phyloP scores from a whole-genome alignment of 1,140 invertebrate species.

The Drosophila lacertosa region DNA sequence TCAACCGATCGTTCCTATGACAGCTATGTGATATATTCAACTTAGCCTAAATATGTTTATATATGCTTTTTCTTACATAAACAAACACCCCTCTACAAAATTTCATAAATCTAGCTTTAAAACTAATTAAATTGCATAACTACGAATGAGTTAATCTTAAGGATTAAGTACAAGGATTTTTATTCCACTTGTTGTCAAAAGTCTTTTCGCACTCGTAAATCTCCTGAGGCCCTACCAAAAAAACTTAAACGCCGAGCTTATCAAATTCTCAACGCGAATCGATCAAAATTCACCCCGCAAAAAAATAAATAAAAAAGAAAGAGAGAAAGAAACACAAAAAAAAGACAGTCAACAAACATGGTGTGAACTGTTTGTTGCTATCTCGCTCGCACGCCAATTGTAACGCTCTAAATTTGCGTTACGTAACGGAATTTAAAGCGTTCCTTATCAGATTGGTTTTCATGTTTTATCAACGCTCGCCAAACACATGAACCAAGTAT shows the following conservation, averaged over 20 bases:
- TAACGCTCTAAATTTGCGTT: slow-evolving; percentile 81
- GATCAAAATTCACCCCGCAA: slow-evolving; percentile 56
- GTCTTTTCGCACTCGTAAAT: not conserved
- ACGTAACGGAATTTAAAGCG: slow-evolving; percentile 83
- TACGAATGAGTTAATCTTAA: too few relatives aligned
- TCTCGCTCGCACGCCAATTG: slow-evolving; percentile 44
- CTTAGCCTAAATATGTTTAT: too few relatives aligned
- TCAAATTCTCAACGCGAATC: slow-evolving; percentile 62
- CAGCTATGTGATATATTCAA: too few relatives aligned
- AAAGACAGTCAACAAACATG: slow-evolving; percentile 13
- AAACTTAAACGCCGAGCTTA: slow-evolving; percentile 32
- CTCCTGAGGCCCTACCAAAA: slow-evolving; percentile 23
- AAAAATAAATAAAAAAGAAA: slow-evolving; percentile 1
- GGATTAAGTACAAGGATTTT: not conserved
- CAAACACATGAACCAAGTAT: slow-evolving; percentile 23
- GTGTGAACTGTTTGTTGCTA: slow-evolving; percentile 25
- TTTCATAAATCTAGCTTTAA: too few relatives aligned
- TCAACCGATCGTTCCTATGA: too few relatives aligned
- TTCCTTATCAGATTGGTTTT: slow-evolving; percentile 81
- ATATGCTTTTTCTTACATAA: too few relatives aligned
- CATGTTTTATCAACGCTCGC: slow-evolving; percentile 76
- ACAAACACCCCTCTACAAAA: too few relatives aligned
- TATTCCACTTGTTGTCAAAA: slow-evolving; percentile 10
- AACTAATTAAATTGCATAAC: too few relatives aligned
- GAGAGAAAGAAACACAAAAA: slow-evolving; percentile 7